Evolutionary conservation across 2,797 vertebrate species (phyloP), one percentile per base, ranked within the genome.

Genomic region (Crocidura indochinensis): DNA sequence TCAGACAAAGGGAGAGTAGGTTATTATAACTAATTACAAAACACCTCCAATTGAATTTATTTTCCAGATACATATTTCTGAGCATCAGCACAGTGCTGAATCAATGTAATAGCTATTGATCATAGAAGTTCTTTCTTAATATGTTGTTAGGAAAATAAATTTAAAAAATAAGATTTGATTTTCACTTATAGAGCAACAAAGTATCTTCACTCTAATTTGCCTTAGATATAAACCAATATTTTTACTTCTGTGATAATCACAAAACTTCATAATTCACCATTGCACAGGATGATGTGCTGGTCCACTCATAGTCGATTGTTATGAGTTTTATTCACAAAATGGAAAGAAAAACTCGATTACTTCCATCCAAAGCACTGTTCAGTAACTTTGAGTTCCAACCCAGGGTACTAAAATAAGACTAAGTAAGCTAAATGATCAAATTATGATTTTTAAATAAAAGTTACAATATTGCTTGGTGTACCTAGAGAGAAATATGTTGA

Each of bases 1-100:
- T 87, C 78, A 44, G 78, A 89, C 67, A 84, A 91, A 95, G 67
- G 17, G 5, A 67, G 29, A 88, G 19, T 47, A 60, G 62, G 86
- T 90, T 88, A 82, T 29, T 87, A 20, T 49, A 91, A 78, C 87
- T 84, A 84, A 87, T 89, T 67, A 84, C 67, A 64, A 89, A 87
- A 46, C 78, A 75, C 92, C 47, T 67, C 38, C 31, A 67, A 82
- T 79, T 82, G 53, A 53, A 92, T 74, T 47, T 87, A 67, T 65
- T 75, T 77, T 88, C 91, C 87, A 87, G 44, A 91, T 71, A 62
- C 60, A 9, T 22, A 62, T 2, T 44, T 67, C 38, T 64, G 19
- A 68, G 88, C 84, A 92, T 83, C 69, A 93, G 38, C 46, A 74
- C 29, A 46, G 47, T 60, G n/a, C 11, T 84, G 53, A 51, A 71